Evolutionary conservation across 2,797 vertebrate genomes (phyloP), one percentile per base, ranked within the genome.

Genomic region (Myotis daubentonii): DNA sequence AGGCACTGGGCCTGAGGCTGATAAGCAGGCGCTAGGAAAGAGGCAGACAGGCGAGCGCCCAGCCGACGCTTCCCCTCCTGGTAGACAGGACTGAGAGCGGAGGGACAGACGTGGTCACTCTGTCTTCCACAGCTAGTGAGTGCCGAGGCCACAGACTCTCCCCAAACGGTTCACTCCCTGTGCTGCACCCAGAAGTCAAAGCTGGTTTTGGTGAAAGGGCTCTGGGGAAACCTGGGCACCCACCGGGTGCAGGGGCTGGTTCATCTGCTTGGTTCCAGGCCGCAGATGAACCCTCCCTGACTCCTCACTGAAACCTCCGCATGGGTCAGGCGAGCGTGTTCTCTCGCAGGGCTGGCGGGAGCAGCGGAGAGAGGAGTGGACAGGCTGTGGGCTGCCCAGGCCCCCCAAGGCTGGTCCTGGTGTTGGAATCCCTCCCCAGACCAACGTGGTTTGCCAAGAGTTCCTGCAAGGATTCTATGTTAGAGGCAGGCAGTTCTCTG

Each of bases 271-370:
- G 44, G 36, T 5, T 75, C 57, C 44, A 8, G 33, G 28, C n/a
- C 60, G 49, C 71, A 12, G 2, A 57, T 16, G 62, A 1, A 6
- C 47, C 20, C 13, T 70, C 13, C 25, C 30, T 22, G 38, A 11
- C 47, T 80, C 60, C 70, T 62, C 22, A 11, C 47, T 15, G 71
- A 83, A 74, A 62, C 4, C 28, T 28, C n/a, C 22, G 8, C 17
- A 0, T 33, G 23, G 15, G 41, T 2, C 36, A 28, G 53, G 41
- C 20, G 0, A 51, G 66, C 6, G 0, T n/a, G 20, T 38, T 36
- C 76, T 47, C 38, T 76, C 4, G 5, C 74, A 33, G 70, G 28
- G 51, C 28, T 44, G 9, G 8, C 5, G 7, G 60, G 51, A 57
- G n/a, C 19, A 0, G 2, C 33, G 0, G 20, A 74, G 22, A 82